Conservation (phyloP, 2,797 vertebrate genomes). For the Lagorchestes hirsutus region DNA sequence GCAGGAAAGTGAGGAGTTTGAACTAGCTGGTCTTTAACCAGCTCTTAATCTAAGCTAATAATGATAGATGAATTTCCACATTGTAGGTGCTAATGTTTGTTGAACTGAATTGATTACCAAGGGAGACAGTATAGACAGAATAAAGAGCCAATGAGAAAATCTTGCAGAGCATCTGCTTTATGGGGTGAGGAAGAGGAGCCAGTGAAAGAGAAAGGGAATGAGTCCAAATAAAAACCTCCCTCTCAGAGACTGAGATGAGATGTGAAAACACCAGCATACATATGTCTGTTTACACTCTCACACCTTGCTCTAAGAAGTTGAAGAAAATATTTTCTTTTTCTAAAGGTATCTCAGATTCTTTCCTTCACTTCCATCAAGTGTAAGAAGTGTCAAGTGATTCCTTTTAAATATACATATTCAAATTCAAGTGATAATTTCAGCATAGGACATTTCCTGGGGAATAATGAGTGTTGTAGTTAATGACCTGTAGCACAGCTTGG, state of each 20-base stretch:
- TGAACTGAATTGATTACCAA: background rate
- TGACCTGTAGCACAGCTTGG: slow-evolving; percentile 69
- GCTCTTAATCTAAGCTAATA: background rate
- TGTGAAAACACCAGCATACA: background rate
- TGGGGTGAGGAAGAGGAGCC: background rate
- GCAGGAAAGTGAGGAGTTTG: background rate
- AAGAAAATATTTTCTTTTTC: background rate
- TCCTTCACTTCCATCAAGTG: background rate
- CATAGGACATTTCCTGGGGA: slow-evolving; percentile 67
- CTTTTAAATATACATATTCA: slow-evolving; percentile 56
- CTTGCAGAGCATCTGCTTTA: background rate
- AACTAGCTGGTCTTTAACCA: background rate
- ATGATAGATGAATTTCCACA: background rate
- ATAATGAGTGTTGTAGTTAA: slow-evolving; percentile 74
- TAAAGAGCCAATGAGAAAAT: background rate
- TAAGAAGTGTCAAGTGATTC: slow-evolving; percentile 31
- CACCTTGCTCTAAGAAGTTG: slow-evolving; percentile 29
- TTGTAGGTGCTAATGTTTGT: background rate
- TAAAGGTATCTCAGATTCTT: background rate
- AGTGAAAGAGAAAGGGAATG: background rate
- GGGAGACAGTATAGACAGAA: background rate
- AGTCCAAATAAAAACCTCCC: background rate
- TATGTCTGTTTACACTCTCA: background rate
- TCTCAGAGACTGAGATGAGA: background rate
- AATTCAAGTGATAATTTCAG: slow-evolving; percentile 53